Evolutionary conservation across 2,888 invertebrate genomes (phyloP).

Genomic region (Leptinotarsa tumamoca): DNA sequence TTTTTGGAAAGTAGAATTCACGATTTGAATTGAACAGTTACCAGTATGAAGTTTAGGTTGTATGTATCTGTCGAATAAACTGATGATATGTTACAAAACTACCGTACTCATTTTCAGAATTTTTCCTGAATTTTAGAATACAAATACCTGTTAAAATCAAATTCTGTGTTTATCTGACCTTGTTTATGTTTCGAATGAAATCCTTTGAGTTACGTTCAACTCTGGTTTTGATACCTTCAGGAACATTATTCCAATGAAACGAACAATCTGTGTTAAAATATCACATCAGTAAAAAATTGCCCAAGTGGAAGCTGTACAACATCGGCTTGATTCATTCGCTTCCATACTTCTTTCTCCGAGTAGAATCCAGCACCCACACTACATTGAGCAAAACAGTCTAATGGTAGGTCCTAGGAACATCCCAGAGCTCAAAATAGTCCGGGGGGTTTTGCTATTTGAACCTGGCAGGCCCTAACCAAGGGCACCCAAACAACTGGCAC

Average conservation of each 20-base stretch:
- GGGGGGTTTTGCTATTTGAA: conserved; percentile 73
- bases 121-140: too few relatives aligned
- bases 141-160: too few relatives aligned
- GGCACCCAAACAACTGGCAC: conserved; percentile 79
- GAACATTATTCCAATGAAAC: neutral
- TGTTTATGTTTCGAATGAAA: too few relatives aligned
- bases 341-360: neutral
- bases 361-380: conserved; percentile 30
- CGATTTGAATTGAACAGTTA: too few relatives aligned
- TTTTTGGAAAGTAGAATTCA: too few relatives aligned
- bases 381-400: conserved; percentile 37
- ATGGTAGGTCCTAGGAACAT: conserved; percentile 62
- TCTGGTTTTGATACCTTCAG: neutral
- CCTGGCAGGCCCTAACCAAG: conserved; percentile 75
- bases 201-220: too few relatives aligned
- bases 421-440: conserved; percentile 63
- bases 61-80: too few relatives aligned
- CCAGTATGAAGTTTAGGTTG: too few relatives aligned
- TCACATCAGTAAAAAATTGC: conserved; percentile 19
- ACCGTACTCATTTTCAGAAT: too few relatives aligned
- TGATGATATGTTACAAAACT: too few relatives aligned
- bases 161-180: too few relatives aligned
- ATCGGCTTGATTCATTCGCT: neutral
- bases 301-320: conserved; percentile 42
- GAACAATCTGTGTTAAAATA: neutral